phyloP scores from a whole-genome alignment of 2,888 invertebrate genomes.

The Lobophora halterata region DNA sequence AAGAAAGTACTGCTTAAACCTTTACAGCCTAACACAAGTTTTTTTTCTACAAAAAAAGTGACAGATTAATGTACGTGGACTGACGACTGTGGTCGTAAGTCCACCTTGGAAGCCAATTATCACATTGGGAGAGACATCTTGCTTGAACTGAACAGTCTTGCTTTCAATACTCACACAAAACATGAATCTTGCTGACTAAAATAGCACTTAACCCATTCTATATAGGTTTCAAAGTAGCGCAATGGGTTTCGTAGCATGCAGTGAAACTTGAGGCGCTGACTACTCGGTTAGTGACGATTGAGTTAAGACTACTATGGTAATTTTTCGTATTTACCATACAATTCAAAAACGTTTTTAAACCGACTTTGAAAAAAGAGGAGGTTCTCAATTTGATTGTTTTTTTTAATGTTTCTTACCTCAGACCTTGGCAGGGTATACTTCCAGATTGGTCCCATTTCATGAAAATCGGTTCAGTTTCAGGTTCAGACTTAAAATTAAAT shows the following conservation, averaged over 20 bases:
- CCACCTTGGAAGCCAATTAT: constrained; percentile 25
- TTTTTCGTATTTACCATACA: constrained; percentile 20
- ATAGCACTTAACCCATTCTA: constrained; percentile 1
- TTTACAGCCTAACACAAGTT: no score
- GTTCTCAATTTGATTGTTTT: no score
- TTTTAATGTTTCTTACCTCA: no score
- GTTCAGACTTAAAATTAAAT: no score
- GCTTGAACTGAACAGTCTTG: constrained; percentile 13
- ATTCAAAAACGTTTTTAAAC: no score
- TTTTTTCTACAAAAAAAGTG: no score
- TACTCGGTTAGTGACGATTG: constrained; percentile 17
- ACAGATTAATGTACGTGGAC: no score
- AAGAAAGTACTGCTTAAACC: no score
- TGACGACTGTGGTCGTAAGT: constrained; percentile 3
- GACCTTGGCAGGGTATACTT: no score
- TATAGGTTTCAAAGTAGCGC: constrained; percentile 6
- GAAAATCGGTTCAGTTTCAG: no score
- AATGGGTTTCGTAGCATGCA: neutral
- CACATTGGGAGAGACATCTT: constrained; percentile 15
- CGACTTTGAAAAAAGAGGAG: no score
- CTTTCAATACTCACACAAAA: constrained; percentile 2
- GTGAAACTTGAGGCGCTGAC: constrained; percentile 17
- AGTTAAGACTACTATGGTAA: constrained; percentile 23
- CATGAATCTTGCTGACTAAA: constrained; percentile 1
- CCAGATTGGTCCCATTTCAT: no score